Evolutionary conservation across 2,888 invertebrate species (phyloP), one percentile per base, ranked within the genome.

Genomic region (Drosophila gaucha): DNA sequence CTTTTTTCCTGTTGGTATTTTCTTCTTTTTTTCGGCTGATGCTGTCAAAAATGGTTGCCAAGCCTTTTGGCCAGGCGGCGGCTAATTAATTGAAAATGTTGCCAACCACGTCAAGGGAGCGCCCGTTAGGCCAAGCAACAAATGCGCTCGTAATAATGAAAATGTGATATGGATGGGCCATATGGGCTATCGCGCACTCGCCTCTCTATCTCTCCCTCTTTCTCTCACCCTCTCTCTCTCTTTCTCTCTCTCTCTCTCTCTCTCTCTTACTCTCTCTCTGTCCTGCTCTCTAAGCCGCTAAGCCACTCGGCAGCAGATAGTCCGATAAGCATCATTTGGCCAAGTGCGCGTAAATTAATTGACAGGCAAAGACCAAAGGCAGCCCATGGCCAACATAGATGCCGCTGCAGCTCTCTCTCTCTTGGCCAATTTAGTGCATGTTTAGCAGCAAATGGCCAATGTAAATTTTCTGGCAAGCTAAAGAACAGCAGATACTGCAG

Each of bases 301-400:
- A 66, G 59, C 51, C 36, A 31, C 22, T 24, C 36, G 6, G 26
- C 46, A 22, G 26, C 46, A 22, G 51, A 52, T 31, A 66, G 56
- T 26, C 41, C 41, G 71, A 72, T 72, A 72, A 72, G 68, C 67
- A 72, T 72, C 72, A 31, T 62, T 62, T 65, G 56, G 65, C 67
- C 64, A 82, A 84, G 74, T 78, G 82, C 83, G 85, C 83, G 85
- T 83, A 80, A 83, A 84, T 83, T 84, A 83, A 84, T 79, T 79
- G 80, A 67, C 64, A 67, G 44, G n/a, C 64, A 56, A 31, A 31
- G 46, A 52, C 41, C 55, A 49, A 58, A 58, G 54, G 52, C 46
- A 35, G 64, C 57, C 33, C 38, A 14, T 31, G 30, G 14, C 30
- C 62, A 39, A 16, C 16, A 38, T 14, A 18, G 38, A n/a, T 6